A percentile compares a stretch with the other conserved stretches of the same genome.
Evolutionary conservation across 2,113 vertebrate genomes (phyloP).

Genomic region (Axis porcinus): DNA sequence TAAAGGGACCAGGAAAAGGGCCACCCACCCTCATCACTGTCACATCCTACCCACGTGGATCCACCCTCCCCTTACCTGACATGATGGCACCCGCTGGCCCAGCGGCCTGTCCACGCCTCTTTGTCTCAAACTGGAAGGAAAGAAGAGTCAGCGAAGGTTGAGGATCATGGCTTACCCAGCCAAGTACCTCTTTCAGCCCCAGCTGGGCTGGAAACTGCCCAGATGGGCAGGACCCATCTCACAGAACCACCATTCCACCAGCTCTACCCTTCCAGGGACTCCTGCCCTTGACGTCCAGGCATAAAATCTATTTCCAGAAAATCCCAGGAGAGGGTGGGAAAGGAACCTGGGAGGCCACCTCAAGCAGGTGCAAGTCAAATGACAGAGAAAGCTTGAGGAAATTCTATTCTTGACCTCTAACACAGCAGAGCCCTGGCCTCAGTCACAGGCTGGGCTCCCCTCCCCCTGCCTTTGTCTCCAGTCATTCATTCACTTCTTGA

Average conservation of each 20-base stretch:
- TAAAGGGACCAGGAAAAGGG: background rate
- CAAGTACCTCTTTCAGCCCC: background rate
- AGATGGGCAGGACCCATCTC: background rate
- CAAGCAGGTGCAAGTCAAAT: background rate
- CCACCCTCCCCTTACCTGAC: conserved; percentile 73
- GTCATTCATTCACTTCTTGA: background rate
- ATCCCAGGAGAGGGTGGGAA: background rate
- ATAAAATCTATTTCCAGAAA: background rate
- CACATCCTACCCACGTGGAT: background rate
- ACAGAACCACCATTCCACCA: background rate
- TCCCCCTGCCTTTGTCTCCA: background rate
- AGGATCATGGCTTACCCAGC: background rate
- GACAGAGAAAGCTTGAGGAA: background rate
- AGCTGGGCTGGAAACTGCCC: background rate
- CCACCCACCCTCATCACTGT: background rate
- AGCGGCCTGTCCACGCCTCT: background rate
- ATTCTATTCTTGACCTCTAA: background rate
- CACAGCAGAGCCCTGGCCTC: background rate
- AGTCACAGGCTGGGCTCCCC: background rate
- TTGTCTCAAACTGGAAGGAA: conserved; percentile 66
- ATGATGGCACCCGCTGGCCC: conserved; percentile 62
- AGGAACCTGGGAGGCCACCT: background rate
- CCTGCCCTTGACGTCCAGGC: background rate
- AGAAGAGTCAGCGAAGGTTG: conserved; percentile 22
- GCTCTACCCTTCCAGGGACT: background rate